These are phyloP conservation scores for Macquaria ambigua DNA, from an alignment of 2,113 vertebrate genomes.

Conservation along the genomic window DNA sequence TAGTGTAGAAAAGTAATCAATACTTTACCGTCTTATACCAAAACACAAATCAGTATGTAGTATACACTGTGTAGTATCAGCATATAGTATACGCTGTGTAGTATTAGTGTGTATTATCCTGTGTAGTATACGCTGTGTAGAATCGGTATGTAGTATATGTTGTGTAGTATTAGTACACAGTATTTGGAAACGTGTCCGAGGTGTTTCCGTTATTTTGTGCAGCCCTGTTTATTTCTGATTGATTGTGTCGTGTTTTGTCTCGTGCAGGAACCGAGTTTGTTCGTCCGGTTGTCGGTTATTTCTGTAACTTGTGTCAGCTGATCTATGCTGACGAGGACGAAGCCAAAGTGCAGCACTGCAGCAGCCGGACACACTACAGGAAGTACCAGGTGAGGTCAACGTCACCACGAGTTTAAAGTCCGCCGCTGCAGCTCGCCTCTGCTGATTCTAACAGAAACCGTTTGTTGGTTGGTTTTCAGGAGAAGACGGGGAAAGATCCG, in stretches of 20 bases:
- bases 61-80: too few species aligned
- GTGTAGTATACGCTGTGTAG: too few species aligned
- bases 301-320: slow-evolving; percentile 81
- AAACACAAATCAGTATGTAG: too few species aligned
- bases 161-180: too few species aligned
- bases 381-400: slow-evolving; percentile 68
- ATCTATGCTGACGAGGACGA: slow-evolving; percentile 84
- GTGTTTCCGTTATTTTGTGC: too few species aligned
- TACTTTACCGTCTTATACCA: too few species aligned
- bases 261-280: slow-evolving; percentile 79
- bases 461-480: slow-evolving; percentile 33
- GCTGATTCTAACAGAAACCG: background rate
- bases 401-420: too few species aligned
- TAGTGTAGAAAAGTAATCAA: too few species aligned
- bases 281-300: slow-evolving; percentile 82
- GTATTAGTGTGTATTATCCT: background rate
- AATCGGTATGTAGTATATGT: too few species aligned
- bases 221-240: background rate
- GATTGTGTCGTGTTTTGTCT: background rate
- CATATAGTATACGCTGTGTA: background rate
- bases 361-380: slow-evolving; percentile 75
- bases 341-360: slow-evolving; percentile 83
- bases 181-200: too few species aligned
- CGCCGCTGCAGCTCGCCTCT: background rate
- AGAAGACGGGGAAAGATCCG: slow-evolving; percentile 65